Evolutionary conservation across 2,888 invertebrate species (phyloP), one percentile per base, ranked within the genome.

Genomic region (Portevinia maculata): DNA sequence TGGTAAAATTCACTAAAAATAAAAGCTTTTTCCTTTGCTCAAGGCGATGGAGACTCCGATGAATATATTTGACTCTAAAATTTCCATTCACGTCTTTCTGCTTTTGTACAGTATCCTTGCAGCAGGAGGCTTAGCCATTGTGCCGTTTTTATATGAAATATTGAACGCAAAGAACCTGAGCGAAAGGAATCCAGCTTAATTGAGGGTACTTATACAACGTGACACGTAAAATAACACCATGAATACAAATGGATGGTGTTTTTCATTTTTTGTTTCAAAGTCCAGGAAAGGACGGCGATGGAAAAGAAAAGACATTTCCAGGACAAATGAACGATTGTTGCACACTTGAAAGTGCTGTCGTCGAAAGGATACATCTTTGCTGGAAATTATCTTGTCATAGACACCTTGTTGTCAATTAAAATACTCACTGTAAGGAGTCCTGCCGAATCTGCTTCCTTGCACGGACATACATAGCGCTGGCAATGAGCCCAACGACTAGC

Each of bases 381-480:
- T 11, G 37, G 55, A 79, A 59, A 55, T 67, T 65, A 67, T 57
- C 65, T 67, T 62, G 55, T 28, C 46, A 44, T 55, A 60, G 69
- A 73, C 70, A 79, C 64, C 64, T 52, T 62, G 53, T 70, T 79
- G 69, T 34, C 70, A 79, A 84, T 79, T 67, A 79, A 73, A 64
- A 64, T 75, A 88, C 90, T 89, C 88, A 90, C 90, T 90, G 90
- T 78, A 90, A 84, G 34, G 90, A 90, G 81, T 90, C 90, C 87
- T 90, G 90, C 11, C 90, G 88, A 75, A 90, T 88, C 85, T 90
- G 90, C 79, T 90, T 90, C 84, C 90, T 88, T 32, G 91, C 91
- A 62, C 90, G 87, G 37, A 91, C 87, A 79, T 90, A 90, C 90
- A 90, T 90, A 53, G 91, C 90, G 86, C 91, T 90, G 74, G 90